Evolutionary conservation across 2,888 invertebrate genomes (phyloP).

Genomic region (Ophioninae sp.): DNA sequence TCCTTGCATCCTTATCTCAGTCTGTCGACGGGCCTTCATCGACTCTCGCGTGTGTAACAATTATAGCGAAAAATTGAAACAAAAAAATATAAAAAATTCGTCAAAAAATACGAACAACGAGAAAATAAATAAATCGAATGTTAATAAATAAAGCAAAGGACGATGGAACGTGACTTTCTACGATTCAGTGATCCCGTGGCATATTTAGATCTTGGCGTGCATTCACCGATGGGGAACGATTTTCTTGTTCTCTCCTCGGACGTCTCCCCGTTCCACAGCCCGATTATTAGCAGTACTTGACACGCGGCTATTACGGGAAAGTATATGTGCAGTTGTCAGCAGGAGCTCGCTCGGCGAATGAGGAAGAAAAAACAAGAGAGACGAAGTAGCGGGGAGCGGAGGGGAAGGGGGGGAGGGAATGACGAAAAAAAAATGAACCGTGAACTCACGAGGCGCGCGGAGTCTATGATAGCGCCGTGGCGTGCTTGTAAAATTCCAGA

Average conservation of each 20-base stretch:
- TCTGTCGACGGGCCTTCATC: slow-evolving; percentile 14
- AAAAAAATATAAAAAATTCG: too few species aligned
- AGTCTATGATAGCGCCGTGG: background rate
- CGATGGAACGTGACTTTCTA: slow-evolving; percentile 39
- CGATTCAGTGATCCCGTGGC: slow-evolving; percentile 24
- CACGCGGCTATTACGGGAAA: slow-evolving; percentile 9
- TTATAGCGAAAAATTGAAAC: background rate
- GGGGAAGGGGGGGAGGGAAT: background rate
- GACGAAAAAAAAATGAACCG: background rate
- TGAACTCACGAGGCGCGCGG: background rate
- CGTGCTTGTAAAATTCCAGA: background rate
- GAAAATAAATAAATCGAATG: too few species aligned
- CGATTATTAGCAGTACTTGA: slow-evolving; percentile 1
- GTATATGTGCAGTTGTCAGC: slow-evolving; percentile 5
- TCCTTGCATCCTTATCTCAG: slow-evolving; percentile 2
- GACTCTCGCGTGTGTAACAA: slow-evolving; percentile 3
- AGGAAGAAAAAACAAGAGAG: background rate
- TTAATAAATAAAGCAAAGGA: background rate
- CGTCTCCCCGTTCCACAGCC: background rate
- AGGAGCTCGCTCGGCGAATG: background rate
- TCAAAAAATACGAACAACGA: too few species aligned
- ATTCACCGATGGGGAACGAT: slow-evolving; percentile 3
- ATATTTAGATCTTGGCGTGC: slow-evolving; percentile 4
- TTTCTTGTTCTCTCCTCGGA: slow-evolving; percentile 5
- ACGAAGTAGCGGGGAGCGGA: background rate